Conservation (phyloP, 2,888 invertebrate species). For the Melieria omissa region DNA sequence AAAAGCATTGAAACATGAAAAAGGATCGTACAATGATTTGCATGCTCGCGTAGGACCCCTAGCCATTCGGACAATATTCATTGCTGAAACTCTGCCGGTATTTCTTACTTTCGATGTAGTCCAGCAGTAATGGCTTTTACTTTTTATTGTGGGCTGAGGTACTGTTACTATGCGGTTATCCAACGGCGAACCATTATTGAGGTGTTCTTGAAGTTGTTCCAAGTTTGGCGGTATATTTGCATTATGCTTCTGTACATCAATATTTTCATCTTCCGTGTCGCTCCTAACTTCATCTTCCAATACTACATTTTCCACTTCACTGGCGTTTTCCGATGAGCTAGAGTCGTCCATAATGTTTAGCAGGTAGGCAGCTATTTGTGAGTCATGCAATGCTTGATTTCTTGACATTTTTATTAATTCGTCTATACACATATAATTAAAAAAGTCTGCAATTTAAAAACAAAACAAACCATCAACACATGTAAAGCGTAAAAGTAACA, state of each 20-base stretch:
- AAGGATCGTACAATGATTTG: conserved; percentile 34
- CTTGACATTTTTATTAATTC: too few species aligned
- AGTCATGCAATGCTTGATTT: too few species aligned
- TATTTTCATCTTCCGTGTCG: neutral
- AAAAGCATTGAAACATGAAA: conserved; percentile 28
- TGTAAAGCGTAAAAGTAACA: too few species aligned
- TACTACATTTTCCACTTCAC: neutral
- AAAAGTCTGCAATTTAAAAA: too few species aligned
- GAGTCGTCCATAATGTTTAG: too few species aligned
- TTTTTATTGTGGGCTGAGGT: conserved; percentile 32
- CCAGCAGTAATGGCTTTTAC: conserved; percentile 39
- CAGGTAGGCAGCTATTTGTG: too few species aligned
- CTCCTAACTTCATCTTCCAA: conserved; percentile 12
- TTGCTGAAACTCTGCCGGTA: conserved; percentile 24
- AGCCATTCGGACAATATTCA: conserved; percentile 36
- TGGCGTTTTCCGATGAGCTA: too few species aligned
- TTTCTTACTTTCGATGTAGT: conserved; percentile 33
- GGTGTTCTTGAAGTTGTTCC: conserved; percentile 1
- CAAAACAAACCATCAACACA: too few species aligned
- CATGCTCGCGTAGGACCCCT: conserved; percentile 37
- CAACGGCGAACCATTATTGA: neutral
- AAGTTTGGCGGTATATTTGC: neutral
- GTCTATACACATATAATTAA: too few species aligned
- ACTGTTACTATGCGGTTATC: conserved; percentile 16
- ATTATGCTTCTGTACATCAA: conserved; percentile 1